Percentiles rank a stretch among this genome's conserved stretches.
Evolutionary conservation across 2,113 vertebrate species (phyloP).

Genomic region (human): DNA sequence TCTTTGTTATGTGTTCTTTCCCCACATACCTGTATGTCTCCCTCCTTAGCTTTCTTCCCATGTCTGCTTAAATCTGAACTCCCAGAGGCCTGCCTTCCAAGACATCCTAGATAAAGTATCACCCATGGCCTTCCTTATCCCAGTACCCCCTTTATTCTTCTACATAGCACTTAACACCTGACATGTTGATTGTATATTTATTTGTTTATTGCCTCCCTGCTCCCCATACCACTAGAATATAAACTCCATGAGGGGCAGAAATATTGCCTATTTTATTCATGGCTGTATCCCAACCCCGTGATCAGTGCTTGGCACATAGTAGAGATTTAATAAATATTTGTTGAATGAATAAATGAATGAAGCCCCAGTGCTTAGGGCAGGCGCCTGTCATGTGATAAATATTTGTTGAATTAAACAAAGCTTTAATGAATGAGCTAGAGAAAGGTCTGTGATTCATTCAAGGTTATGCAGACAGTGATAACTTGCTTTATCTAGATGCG

Average conservation of each 20-base stretch:
- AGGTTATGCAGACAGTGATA: not conserved
- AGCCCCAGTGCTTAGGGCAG: not conserved
- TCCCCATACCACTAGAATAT: not conserved
- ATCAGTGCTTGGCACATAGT: not conserved
- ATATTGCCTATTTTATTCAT: not conserved
- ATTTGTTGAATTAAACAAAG: constrained; percentile 3
- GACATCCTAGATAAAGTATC: not conserved
- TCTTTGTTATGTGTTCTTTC: not conserved
- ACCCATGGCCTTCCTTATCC: not conserved
- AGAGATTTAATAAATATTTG: not conserved
- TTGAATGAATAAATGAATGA: not conserved
- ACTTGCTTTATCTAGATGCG: not conserved
- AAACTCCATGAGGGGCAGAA: not conserved
- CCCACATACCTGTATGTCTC: not conserved
- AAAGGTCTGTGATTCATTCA: not conserved
- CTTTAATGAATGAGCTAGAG: constrained; percentile 10
- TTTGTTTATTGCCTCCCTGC: not conserved
- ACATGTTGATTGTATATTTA: not conserved
- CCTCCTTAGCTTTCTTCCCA: not conserved
- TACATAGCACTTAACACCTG: not conserved
- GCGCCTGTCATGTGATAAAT: not conserved
- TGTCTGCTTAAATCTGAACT: not conserved
- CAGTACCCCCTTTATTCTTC: not conserved
- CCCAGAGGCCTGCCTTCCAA: not conserved
- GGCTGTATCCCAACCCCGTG: not conserved